Evolutionary conservation across 1,140 invertebrate genomes (phyloP).

Genomic region (Panagrolaimus sp.): DNA sequence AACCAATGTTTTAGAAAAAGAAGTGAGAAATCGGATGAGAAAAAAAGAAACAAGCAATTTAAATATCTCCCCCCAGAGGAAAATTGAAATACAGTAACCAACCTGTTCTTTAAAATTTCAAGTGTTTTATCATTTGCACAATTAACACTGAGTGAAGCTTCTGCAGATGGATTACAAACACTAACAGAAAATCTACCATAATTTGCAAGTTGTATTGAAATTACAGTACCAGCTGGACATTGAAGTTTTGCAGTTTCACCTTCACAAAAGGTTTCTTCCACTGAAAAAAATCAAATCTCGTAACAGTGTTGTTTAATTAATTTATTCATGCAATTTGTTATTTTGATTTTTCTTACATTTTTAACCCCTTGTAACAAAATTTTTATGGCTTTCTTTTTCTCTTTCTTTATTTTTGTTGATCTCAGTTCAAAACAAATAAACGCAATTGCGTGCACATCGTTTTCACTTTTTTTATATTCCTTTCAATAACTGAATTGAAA

Average conservation of each 20-base stretch:
- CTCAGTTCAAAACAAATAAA: no score
- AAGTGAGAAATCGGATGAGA: background rate
- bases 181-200: slow-evolving; percentile 5
- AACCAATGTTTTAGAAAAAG: background rate
- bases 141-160: background rate
- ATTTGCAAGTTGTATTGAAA: background rate
- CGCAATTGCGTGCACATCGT: no score
- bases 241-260: slow-evolving; percentile 6
- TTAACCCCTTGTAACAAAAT: no score
- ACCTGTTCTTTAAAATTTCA: slow-evolving; percentile 1
- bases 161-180: background rate
- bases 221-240: slow-evolving; percentile 5
- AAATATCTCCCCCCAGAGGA: background rate
- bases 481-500: no score
- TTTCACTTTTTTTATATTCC: no score
- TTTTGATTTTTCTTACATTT: no score
- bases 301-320: no score
- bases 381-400: no score
- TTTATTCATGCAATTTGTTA: no score
- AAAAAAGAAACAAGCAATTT: background rate
- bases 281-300: background rate
- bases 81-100: background rate
- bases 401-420: no score
- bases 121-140: background rate
- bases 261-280: background rate